These are phyloP conservation scores for Trochalopteron elliotii DNA, from an alignment of 2,113 vertebrate genomes.

Conservation along the genomic window DNA sequence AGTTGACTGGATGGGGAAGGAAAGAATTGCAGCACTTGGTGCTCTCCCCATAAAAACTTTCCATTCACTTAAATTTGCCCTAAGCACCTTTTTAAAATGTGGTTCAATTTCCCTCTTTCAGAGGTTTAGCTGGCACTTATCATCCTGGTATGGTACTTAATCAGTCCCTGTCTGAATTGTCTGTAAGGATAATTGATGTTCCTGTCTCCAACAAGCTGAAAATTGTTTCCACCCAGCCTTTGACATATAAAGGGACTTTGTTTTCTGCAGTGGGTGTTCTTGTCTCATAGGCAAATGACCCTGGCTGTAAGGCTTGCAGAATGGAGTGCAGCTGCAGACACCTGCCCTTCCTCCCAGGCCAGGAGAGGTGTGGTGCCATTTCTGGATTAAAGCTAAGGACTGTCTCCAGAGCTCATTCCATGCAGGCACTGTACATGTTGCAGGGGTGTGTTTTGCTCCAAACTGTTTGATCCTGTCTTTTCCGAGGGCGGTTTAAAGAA, in stretches of 20 bases:
- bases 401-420: not conserved
- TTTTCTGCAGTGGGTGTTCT: conserved; percentile 7
- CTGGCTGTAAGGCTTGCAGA: not conserved
- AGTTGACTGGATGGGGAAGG: not conserved
- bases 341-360: not conserved
- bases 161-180: not conserved
- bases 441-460: not conserved
- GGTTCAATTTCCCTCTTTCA: not conserved
- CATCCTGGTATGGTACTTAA: not conserved
- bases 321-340: not conserved
- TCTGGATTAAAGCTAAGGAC: not conserved
- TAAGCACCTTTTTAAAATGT: not conserved
- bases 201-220: not conserved
- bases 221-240: not conserved
- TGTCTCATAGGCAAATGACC: conserved; percentile 2
- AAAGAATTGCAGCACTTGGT: not conserved
- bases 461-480: not conserved
- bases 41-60: not conserved
- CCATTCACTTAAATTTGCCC: not conserved
- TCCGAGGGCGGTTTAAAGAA: not conserved
- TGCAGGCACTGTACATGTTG: not conserved
- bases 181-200: not conserved
- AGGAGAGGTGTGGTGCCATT: conserved; percentile 15
- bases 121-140: not conserved
- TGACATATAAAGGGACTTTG: conserved; percentile 24